Base-by-base conservation (phyloP, 2,888 invertebrate genomes). In the Coelopa pilipes region DNA sequence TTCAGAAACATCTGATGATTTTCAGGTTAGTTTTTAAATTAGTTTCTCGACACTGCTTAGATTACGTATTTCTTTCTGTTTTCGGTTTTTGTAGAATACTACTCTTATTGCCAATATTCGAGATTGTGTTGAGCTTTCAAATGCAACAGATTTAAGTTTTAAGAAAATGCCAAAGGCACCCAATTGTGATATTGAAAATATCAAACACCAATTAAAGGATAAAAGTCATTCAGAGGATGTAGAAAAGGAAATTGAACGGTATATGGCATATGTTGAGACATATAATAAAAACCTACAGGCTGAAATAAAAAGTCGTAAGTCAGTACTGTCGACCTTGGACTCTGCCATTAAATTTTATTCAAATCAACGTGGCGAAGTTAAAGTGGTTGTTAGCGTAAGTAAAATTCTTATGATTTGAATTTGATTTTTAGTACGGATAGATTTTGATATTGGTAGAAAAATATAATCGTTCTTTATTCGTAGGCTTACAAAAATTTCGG, bases 401-500 rank as follows among this genome's bases (percentile, higher is more conserved):
- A 11, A 46, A n/a, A 17, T 70, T 21, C 4, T 62, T 4, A 11
- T 62, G 3, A 45, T 63, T 65, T 65, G 1, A 17, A 9, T 46
- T 45, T 12, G n/a, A n/a, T n/a, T n/a, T n/a, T n/a, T n/a, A n/a
- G n/a, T n/a, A n/a, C n/a, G n/a, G n/a, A n/a, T n/a, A n/a, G n/a
- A n/a, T 65, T 45, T 47, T 46, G 17, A 47, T 34, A 53, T 15
- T 53, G 3, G 49, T 11, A 11, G 53, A 9, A 2, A 53, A 53
- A 53, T 53, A 53, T 15, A 45, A 34, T 45, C 24, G 49, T 45
- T 46, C 19, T 60, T 62, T 11, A 59, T 72, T 71, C 74, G 0
- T 19, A 97, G 96, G 98, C 98, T 1, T 98, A 98, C 85, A 95
- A 95, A 88, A 96, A 95, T 86, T 98, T 97, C 88, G 96, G 96